A percentile compares a stretch with the other conserved stretches of the same genome.
phyloP scores from a whole-genome alignment of 1,140 invertebrate species.

The Hylaeus volcanicus region DNA sequence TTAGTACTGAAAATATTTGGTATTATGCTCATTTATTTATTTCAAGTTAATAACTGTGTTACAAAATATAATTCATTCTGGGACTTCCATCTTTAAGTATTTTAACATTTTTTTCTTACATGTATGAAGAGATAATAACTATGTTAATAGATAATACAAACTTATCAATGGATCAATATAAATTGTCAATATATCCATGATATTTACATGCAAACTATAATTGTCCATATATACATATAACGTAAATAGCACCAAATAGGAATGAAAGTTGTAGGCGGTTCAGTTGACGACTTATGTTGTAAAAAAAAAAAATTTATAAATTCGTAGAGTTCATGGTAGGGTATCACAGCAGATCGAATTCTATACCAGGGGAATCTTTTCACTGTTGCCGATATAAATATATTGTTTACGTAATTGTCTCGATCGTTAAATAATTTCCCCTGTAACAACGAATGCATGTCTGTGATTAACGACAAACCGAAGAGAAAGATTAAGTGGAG shows the following conservation, averaged over 20 bases:
- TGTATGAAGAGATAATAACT: constrained; percentile 53
- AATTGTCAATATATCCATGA: constrained; percentile 54
- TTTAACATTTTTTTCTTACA: constrained; percentile 40
- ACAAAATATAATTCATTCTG: constrained; percentile 71
- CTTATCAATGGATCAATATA: constrained; percentile 59
- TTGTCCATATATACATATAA: constrained; percentile 68
- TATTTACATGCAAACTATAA: constrained; percentile 63
- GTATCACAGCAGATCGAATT: constrained; percentile 52
- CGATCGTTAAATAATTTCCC: neutral
- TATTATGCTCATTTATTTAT: constrained; percentile 64
- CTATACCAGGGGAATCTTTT: neutral
- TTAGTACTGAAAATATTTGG: constrained; percentile 42
- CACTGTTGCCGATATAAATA: constrained; percentile 19
- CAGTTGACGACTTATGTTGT: constrained; percentile 26
- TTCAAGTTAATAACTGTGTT: constrained; percentile 72
- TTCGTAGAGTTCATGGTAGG: constrained; percentile 22
- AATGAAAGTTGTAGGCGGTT: constrained; percentile 61
- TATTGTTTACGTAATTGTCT: neutral
- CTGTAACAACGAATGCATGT: constrained; percentile 15
- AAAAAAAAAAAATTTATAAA: constrained; percentile 17
- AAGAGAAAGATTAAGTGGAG: constrained; percentile 37
- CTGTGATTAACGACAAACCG: constrained; percentile 12
- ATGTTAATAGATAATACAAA: constrained; percentile 70
- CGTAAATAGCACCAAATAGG: constrained; percentile 71
- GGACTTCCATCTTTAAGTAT: constrained; percentile 30